phyloP scores from a whole-genome alignment of 1,140 invertebrate genomes.

The Atta colombica region DNA sequence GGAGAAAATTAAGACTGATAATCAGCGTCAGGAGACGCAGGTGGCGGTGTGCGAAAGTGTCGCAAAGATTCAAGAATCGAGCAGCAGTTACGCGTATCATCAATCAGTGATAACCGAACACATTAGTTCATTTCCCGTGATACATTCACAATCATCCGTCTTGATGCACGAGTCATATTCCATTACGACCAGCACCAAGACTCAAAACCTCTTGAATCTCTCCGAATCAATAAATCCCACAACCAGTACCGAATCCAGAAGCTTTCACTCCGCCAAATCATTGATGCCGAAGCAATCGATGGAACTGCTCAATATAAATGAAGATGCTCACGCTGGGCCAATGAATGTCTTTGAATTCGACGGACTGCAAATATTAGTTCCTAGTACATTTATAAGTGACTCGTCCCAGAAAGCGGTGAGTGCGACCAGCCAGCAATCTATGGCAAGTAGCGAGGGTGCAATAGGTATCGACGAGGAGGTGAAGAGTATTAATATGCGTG shows the following conservation, averaged over 20 bases:
- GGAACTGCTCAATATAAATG: slow-evolving; percentile 85
- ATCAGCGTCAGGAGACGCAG: slow-evolving; percentile 71
- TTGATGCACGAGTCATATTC: slow-evolving; percentile 78
- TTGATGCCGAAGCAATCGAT: slow-evolving; percentile 82
- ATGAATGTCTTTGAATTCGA: slow-evolving; percentile 86
- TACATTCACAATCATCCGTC: slow-evolving; percentile 75
- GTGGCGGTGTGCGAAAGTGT: slow-evolving; percentile 36
- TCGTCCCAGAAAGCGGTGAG: slow-evolving; percentile 86
- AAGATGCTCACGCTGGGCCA: slow-evolving; percentile 85
- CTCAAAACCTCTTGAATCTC: slow-evolving; percentile 80
- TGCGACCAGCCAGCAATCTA: slow-evolving; percentile 85
- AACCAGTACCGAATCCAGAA: slow-evolving; percentile 81
- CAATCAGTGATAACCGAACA: slow-evolving; percentile 82
- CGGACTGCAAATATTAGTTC: slow-evolving; percentile 85
- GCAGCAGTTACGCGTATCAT: slow-evolving; percentile 60
- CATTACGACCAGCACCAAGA: slow-evolving; percentile 68
- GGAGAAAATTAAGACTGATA: slow-evolving; percentile 68
- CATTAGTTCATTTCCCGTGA: slow-evolving; percentile 77
- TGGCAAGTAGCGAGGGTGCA: slow-evolving; percentile 86
- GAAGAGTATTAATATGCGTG: slow-evolving; percentile 90
- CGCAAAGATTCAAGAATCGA: slow-evolving; percentile 67
- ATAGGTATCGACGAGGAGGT: slow-evolving; percentile 88
- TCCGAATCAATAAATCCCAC: slow-evolving; percentile 80
- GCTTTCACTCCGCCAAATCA: slow-evolving; percentile 80
- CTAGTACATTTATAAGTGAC: slow-evolving; percentile 86